phyloP scores from a whole-genome alignment of 2,113 vertebrate species.

The Cricetomys ansorgei region DNA sequence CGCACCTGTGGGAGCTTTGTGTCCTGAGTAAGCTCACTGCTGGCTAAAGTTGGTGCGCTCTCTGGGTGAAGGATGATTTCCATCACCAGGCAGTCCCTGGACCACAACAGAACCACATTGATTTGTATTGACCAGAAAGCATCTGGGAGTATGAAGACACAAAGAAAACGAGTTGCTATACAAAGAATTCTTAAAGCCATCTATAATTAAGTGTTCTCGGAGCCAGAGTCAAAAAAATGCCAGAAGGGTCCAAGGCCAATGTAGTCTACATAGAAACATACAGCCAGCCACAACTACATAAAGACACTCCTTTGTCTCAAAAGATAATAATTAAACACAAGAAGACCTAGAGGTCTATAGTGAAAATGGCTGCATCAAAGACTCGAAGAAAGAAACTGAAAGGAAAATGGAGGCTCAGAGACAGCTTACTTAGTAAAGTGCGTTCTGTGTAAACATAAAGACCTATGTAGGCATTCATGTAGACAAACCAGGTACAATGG shows the following conservation, averaged over 20 bases:
- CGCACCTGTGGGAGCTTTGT: neutral
- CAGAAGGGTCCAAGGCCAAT: neutral
- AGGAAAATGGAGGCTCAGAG: neutral
- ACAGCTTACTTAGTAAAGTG: neutral
- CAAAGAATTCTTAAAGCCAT: constrained; percentile 54
- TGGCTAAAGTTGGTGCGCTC: neutral
- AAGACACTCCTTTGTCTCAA: neutral
- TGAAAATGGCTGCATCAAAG: neutral
- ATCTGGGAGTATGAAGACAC: neutral
- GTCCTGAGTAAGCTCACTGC: neutral
- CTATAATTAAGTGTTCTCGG: neutral
- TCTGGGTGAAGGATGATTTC: neutral
- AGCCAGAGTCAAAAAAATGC: neutral
- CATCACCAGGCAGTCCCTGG: neutral
- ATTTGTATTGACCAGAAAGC: constrained; percentile 48
- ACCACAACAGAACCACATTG: neutral
- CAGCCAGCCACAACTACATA: neutral
- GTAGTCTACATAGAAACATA: neutral
- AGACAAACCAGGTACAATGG: neutral
- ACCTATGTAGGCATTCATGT: neutral
- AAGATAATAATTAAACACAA: neutral
- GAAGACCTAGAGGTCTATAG: neutral
- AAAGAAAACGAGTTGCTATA: constrained; percentile 26
- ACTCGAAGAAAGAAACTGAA: constrained; percentile 41
- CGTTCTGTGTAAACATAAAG: neutral